phyloP scores from a whole-genome alignment of 2,113 vertebrate species.

The Paradisaea rubra region DNA sequence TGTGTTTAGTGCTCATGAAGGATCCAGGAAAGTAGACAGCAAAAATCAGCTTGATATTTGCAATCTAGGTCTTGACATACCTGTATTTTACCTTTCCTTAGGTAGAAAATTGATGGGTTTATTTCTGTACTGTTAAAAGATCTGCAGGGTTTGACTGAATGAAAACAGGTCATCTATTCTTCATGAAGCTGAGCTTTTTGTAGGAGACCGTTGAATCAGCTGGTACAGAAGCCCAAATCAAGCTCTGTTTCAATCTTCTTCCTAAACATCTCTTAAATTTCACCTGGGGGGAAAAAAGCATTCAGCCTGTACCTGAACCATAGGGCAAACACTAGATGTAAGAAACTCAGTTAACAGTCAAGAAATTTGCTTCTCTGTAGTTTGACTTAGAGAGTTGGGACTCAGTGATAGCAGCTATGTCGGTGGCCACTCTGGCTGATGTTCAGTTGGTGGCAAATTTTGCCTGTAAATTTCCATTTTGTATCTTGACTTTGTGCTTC shows the following conservation, averaged over 20 bases:
- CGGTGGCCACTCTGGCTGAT: neutral
- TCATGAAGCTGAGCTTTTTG: neutral
- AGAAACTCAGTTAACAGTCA: neutral
- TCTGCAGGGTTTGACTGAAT: neutral
- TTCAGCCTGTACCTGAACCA: neutral
- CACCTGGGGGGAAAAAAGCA: rapidly evolving
- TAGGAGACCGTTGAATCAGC: neutral
- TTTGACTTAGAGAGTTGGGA: neutral
- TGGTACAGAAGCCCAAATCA: neutral
- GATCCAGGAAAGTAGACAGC: neutral
- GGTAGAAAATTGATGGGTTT: neutral
- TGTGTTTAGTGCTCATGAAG: neutral
- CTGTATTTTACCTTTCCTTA: neutral
- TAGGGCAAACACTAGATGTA: neutral
- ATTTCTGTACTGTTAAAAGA: neutral
- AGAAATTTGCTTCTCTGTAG: neutral
- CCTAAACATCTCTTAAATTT: neutral
- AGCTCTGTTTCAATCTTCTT: neutral
- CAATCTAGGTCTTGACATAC: neutral
- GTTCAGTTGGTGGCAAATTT: neutral
- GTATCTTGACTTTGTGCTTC: neutral
- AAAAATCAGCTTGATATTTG: neutral
- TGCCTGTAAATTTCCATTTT: neutral
- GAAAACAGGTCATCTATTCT: neutral
- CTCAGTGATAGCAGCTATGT: rapidly evolving